Base-by-base conservation (phyloP, 2,888 invertebrate species). In the Steinernema hermaphroditum region DNA sequence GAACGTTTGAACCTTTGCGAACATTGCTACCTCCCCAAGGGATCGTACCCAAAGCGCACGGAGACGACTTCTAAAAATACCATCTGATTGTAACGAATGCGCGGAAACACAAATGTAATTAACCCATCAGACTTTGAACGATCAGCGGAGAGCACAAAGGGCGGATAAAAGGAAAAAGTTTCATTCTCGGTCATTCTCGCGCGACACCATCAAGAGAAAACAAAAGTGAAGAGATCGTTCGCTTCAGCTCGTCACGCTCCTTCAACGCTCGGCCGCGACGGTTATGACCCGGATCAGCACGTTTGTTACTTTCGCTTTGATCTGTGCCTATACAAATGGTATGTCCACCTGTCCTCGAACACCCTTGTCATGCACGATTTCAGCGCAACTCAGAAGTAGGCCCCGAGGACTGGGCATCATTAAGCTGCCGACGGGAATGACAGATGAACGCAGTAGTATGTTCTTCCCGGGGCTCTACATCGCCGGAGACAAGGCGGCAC, bases 351-450 rank as follows among this genome's bases (percentile, higher is more conserved):
- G 12, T 4, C 37, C 4, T 37, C 12, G 37, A 37, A 12, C 12
- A 12, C 12, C 12, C 4, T 8, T 37, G 37, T 37, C 6, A 8
- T 37, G 4, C 12, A 37, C 4, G 12, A 37, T 73, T 74, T 34
- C 34, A 74, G 74, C 41, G 2, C 74, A 74, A 54, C 75, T 82
- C 12, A 76, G 83, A 68, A 82, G 79, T 43, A 80, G 82, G 14
- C 83, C 83, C 4, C 71, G 83, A 16, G 83, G 83, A 24, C 70
- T 82, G 0, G 83, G 83, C 24, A 74, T 83, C 6, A 73, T 83
- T 0, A 81, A 81, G 54, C 57, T 83, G 41, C 83, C 83, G 0
- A 83, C 83, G 19, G 83, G 83, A 70, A 81, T 83, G 80, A 81
- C 82, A 2, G 83, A 83, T 57, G 82, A 83, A 72, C 76, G 83